Conservation (phyloP, 2,113 vertebrate genomes). For the Bubo scandiacus region DNA sequence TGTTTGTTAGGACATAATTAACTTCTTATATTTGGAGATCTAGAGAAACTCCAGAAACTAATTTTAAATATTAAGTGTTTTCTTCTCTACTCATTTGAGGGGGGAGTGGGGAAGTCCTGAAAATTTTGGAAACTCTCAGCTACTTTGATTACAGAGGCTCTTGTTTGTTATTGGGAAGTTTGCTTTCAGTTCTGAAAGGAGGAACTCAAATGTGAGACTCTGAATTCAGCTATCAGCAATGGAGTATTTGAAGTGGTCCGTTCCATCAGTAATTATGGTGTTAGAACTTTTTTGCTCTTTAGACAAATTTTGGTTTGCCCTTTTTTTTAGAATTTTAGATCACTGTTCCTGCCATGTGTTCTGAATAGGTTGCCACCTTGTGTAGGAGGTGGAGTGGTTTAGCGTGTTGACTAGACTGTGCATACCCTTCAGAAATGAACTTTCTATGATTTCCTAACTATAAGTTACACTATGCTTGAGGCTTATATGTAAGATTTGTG, state of each 20-base stretch:
- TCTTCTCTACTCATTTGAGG: background rate
- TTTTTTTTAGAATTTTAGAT: background rate
- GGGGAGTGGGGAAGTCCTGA: fast-evolving
- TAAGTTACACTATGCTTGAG: background rate
- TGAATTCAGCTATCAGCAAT: background rate
- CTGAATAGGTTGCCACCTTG: background rate
- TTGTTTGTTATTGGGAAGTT: background rate
- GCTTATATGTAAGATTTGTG: background rate
- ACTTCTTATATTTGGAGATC: background rate
- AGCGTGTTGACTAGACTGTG: background rate
- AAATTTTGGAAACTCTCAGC: background rate
- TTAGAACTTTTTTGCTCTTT: background rate
- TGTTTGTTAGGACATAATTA: background rate
- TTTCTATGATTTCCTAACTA: background rate
- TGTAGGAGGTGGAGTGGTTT: background rate
- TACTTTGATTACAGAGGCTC: background rate
- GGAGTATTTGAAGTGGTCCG: background rate
- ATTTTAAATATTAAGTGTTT: background rate
- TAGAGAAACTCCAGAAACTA: background rate
- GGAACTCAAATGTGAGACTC: background rate
- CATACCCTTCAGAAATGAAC: background rate
- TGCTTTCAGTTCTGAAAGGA: background rate
- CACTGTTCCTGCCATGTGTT: background rate
- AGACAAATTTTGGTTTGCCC: background rate
- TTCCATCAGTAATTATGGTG: background rate